Conservation (phyloP, 2,113 vertebrate genomes). For the Hemichromis elongatus region DNA sequence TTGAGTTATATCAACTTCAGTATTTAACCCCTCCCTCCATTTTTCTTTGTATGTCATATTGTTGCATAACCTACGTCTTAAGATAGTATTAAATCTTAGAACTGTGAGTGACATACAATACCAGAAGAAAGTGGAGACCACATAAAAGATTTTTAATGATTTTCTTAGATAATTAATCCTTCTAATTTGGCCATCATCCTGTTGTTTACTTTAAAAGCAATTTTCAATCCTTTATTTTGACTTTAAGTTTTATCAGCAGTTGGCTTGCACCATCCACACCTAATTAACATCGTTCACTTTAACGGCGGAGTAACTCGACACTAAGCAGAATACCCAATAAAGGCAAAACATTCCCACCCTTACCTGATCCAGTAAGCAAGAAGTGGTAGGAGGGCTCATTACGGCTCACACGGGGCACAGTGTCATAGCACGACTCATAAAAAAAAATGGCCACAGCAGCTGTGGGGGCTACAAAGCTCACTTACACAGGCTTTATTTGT, state of each 20-base stretch:
- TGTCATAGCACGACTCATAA: conserved; percentile 59
- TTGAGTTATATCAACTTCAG: not conserved
- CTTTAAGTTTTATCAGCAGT: not conserved
- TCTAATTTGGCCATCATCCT: not conserved
- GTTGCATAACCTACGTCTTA: not conserved
- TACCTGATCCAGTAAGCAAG: conserved; percentile 53
- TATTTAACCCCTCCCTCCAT: not conserved
- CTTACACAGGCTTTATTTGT: conserved; percentile 60
- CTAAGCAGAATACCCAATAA: conserved; percentile 52
- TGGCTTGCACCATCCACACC: not conserved
- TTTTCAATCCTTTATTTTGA: not conserved
- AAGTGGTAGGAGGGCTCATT: conserved; percentile 50
- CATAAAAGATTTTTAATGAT: not conserved
- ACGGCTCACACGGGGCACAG: conserved; percentile 41
- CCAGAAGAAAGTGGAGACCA: not conserved
- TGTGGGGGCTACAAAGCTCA: conserved; percentile 30
- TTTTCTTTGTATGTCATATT: too few relatives aligned
- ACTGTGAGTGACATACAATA: not conserved
- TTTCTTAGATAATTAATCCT: not conserved
- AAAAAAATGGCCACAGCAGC: conserved; percentile 48
- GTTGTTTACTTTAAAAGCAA: not conserved
- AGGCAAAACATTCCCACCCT: conserved; percentile 37
- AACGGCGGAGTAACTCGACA: conserved; percentile 51
- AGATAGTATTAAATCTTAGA: not conserved
- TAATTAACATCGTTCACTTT: conserved; percentile 54